phyloP scores from a whole-genome alignment of 2,113 vertebrate species.

The Cyanoliseus patagonus region DNA sequence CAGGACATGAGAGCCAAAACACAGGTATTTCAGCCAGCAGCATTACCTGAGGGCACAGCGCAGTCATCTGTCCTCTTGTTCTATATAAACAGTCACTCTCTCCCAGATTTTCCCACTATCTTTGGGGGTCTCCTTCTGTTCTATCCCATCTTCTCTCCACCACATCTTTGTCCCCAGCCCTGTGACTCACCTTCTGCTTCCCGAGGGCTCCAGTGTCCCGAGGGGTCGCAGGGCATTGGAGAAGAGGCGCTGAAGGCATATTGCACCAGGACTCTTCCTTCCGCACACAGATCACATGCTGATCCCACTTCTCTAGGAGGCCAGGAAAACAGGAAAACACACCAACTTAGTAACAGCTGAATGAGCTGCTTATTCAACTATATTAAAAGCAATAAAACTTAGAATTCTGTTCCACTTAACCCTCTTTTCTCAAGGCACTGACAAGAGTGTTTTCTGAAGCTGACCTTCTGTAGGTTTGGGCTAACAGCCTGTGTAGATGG shows the following conservation, averaged over 20 bases:
- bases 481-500: not conserved
- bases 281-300: conserved; percentile 93
- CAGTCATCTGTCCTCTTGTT: not conserved
- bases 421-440: not conserved
- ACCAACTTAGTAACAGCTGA: conserved; percentile 90
- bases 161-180: not conserved
- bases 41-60: not conserved
- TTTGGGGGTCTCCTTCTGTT: not conserved
- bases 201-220: conserved; percentile 96
- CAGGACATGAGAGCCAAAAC: not conserved
- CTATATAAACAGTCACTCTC: not conserved
- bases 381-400: conserved; percentile 31
- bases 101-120: conserved; percentile 51
- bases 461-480: not conserved
- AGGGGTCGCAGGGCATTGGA: conserved; percentile 91
- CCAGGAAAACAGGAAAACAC: conserved; percentile 86
- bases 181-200: conserved; percentile 91
- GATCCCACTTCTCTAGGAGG: conserved; percentile 99
- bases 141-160: not conserved
- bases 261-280: conserved; percentile 89
- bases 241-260: conserved; percentile 94
- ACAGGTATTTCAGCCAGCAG: not conserved
- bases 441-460: not conserved
- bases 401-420: not conserved
- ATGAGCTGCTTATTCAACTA: conserved; percentile 15